Percentiles rank a stretch among this genome's conserved stretches.
Evolutionary conservation across 2,888 invertebrate genomes (phyloP).

Genomic region (Listrodromus nycthemerus): DNA sequence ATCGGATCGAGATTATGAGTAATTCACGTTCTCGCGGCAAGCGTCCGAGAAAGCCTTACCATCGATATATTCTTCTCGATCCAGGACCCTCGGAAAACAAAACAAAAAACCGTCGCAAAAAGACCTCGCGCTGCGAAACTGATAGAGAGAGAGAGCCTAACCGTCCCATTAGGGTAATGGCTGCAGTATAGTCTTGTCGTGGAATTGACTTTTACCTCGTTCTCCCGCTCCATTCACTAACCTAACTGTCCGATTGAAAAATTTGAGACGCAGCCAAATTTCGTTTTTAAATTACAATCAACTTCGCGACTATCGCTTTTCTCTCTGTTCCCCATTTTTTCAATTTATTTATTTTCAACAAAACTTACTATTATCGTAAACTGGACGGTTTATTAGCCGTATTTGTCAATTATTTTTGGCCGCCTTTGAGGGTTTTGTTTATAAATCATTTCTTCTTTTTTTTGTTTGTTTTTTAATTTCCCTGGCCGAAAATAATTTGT

Average conservation of each 20-base stretch:
- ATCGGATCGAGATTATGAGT: slow-evolving; percentile 74
- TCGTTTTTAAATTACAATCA: neutral
- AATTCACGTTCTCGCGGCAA: slow-evolving; percentile 68
- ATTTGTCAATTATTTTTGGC: neutral
- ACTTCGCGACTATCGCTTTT: neutral
- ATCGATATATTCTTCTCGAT: slow-evolving; percentile 20
- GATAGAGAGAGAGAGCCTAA: slow-evolving; percentile 78
- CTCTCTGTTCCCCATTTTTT: neutral
- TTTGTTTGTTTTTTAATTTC: too few species aligned
- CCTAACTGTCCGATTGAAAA: neutral
- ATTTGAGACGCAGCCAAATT: neutral
- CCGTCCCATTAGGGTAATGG: slow-evolving; percentile 82
- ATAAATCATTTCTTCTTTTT: neutral
- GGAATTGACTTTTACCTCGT: slow-evolving; percentile 45
- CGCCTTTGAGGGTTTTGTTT: slow-evolving; percentile 6
- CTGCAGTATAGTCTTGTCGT: slow-evolving; percentile 77
- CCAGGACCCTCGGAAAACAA: slow-evolving; percentile 22
- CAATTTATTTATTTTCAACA: neutral
- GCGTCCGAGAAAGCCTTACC: slow-evolving; percentile 10
- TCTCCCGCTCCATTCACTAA: slow-evolving; percentile 11
- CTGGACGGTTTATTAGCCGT: neutral
- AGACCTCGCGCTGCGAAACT: slow-evolving; percentile 67
- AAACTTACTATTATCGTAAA: neutral
- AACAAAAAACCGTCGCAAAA: slow-evolving; percentile 16
- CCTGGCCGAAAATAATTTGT: slow-evolving; percentile 67